Evolutionary conservation across 2,113 vertebrate species (phyloP), one percentile per base, ranked within the genome.

Genomic region (Vidua macroura): DNA sequence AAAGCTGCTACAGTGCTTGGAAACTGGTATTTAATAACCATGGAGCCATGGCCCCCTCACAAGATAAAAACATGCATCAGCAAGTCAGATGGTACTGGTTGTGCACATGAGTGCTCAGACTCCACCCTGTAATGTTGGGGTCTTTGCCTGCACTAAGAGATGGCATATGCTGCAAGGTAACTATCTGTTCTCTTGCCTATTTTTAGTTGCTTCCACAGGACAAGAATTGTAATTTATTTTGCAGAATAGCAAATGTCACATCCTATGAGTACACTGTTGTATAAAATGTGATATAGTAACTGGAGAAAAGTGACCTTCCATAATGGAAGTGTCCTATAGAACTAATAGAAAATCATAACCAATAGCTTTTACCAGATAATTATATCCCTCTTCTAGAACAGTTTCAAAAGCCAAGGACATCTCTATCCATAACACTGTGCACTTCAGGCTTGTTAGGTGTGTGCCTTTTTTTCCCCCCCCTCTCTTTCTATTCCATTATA

Each of bases 321-420:
- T 96, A 95, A 96, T 95, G 89, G 91, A 96, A 95, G 81, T 95
- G 95, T 96, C 92, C 84, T 91, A 51, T 66, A 84, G 81, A 95
- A 92, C 77, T 96, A 97, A 97, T 93, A 96, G 93, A 93, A 94
- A 95, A 96, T 96, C 39, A 96, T 96, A 96, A 95, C 92, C 94
- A 86, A 96, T 93, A 92, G 88, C 25, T 88, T 96, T 94, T 69
- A 82, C 81, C 52, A 84, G 76, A 37, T 94, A 96, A 96, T 96
- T 95, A 86, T 92, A 95, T 96, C 83, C 83, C 62, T 93, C 88
- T 91, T 94, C 86, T 78, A 56, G 83, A 88, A 86, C 28, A 93
- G 59, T 92, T 95, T 46, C 72, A 82, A 91, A 82, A 83, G 35
- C 80, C 88, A 95, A 96, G 88, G 94, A 91, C 94, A 81, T 64